phyloP scores from a whole-genome alignment of 2,113 vertebrate species.

The Catagonus wagneri region DNA sequence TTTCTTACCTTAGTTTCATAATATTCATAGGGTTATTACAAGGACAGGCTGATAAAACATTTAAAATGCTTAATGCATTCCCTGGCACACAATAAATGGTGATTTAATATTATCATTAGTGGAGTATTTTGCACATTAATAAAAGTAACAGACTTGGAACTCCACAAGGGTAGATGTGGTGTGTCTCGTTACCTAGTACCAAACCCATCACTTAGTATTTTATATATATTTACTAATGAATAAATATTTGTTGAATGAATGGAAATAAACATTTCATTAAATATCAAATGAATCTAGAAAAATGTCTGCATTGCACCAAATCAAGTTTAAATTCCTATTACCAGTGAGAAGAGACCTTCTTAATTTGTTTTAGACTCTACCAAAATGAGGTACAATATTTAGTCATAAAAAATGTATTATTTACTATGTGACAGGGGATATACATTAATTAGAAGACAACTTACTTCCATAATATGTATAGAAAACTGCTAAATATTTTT shows the following conservation, averaged over 20 bases:
- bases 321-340: conserved; percentile 30
- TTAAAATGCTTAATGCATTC: conserved; percentile 26
- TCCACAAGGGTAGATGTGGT: not conserved
- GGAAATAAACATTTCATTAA: conserved; percentile 32
- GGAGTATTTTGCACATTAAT: not conserved
- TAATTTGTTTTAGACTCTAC: not conserved
- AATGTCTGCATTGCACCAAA: not conserved
- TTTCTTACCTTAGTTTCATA: not conserved
- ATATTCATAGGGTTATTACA: not conserved
- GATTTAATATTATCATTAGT: not conserved
- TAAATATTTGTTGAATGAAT: not conserved
- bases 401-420: conserved; percentile 42
- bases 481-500: conserved; percentile 13
- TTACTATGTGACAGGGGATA: not conserved
- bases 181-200: not conserved
- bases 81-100: not conserved
- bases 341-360: not conserved
- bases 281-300: not conserved
- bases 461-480: not conserved
- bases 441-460: not conserved
- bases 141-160: not conserved
- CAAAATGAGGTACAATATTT: conserved; percentile 25
- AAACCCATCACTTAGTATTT: not conserved
- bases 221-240: not conserved
- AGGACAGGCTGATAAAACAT: not conserved